Evolutionary conservation across 1,140 invertebrate genomes (phyloP).

Genomic region (Meloidogyne exigua): DNA sequence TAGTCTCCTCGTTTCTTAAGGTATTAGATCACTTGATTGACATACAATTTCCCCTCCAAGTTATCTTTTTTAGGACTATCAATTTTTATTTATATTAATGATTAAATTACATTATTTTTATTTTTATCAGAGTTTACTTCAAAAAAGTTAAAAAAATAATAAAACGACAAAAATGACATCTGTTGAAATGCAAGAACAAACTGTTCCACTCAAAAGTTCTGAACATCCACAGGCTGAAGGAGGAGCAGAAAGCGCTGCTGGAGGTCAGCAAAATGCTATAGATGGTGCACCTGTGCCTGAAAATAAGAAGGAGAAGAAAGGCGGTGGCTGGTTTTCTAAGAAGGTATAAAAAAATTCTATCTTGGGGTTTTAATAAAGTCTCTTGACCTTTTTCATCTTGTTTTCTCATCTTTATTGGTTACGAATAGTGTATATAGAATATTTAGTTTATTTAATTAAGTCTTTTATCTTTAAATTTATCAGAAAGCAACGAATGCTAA

Average conservation of each 20-base stretch:
- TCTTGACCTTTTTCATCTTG: no score
- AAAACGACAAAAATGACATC: neutral
- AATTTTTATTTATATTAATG: no score
- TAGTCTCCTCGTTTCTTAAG: neutral
- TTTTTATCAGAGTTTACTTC: neutral
- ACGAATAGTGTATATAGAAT: no score
- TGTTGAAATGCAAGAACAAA: constrained; percentile 26
- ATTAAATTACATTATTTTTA: constrained; percentile 5
- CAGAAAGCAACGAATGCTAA: neutral
- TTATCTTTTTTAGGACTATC: no score
- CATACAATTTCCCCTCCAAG: neutral
- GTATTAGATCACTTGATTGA: neutral
- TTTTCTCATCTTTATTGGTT: no score
- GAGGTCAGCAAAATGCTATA: neutral
- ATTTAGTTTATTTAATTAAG: no score
- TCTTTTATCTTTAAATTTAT: neutral
- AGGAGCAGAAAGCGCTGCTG: constrained; percentile 11
- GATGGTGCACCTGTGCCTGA: neutral
- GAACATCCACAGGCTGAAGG: constrained; percentile 7
- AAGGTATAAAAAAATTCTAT: neutral
- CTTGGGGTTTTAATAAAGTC: no score
- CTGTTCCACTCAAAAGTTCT: constrained; percentile 16
- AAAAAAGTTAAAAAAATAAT: neutral
- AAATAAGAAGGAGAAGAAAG: constrained; percentile 15
- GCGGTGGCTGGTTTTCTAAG: neutral